phyloP scores from a whole-genome alignment of 2,888 invertebrate species.

The Sphaeridia pumilis region DNA sequence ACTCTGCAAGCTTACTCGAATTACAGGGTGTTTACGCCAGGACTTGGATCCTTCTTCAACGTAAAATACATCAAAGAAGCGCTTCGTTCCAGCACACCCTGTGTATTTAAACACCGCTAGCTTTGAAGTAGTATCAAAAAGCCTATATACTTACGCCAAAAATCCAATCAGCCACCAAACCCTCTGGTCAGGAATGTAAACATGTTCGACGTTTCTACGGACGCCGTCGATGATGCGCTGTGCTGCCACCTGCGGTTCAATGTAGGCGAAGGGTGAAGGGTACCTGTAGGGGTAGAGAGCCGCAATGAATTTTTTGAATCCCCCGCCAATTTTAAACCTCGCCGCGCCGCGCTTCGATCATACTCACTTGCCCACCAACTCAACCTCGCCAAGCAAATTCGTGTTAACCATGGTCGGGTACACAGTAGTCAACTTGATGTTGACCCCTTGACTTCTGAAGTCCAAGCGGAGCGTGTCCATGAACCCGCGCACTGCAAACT shows the following conservation, averaged over 20 bases:
- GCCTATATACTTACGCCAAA: too few relatives aligned
- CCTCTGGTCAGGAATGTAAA: slow-evolving; percentile 40
- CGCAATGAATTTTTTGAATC: neutral
- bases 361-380: neutral
- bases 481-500: slow-evolving; percentile 55
- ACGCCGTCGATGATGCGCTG: slow-evolving; percentile 50
- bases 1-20: too few relatives aligned
- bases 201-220: slow-evolving; percentile 50
- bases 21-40: too few relatives aligned
- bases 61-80: too few relatives aligned
- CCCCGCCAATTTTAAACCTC: neutral
- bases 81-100: too few relatives aligned
- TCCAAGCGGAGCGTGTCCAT: slow-evolving; percentile 53
- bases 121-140: too few relatives aligned
- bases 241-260: slow-evolving; percentile 49
- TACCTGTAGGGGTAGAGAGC: slow-evolving; percentile 43
- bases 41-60: too few relatives aligned
- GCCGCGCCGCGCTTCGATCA: neutral
- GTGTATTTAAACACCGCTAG: too few relatives aligned
- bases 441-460: slow-evolving; percentile 45
- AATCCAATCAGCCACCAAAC: too few relatives aligned
- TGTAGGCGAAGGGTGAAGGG: slow-evolving; percentile 54
- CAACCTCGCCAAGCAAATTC: slow-evolving; percentile 21
- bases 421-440: slow-evolving; percentile 50
- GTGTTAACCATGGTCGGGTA: slow-evolving; percentile 52